A percentile compares a stretch with the other conserved stretches of the same genome.
These are phyloP conservation scores for Pycnomerus fuliginosus DNA, from an alignment of 2,888 invertebrate genomes.

Conservation along the genomic window DNA sequence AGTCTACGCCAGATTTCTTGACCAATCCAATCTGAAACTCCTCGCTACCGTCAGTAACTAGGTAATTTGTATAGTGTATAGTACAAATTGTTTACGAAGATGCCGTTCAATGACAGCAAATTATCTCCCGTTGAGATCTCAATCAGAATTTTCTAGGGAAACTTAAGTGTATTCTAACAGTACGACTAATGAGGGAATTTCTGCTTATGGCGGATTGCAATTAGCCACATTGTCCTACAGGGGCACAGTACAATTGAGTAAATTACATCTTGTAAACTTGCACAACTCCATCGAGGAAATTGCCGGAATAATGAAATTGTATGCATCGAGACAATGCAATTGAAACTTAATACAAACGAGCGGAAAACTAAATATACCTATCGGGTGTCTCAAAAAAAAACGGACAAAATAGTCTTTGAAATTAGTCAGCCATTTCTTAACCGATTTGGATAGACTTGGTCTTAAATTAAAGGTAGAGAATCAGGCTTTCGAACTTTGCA, in stretches of 20 bases:
- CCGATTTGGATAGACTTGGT: no score
- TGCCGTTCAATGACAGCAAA: constrained; percentile 20
- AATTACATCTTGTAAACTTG: constrained; percentile 10
- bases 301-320: constrained; percentile 1
- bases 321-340: no score
- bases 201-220: constrained; percentile 15
- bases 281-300: constrained; percentile 4
- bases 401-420: no score
- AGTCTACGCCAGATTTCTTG: constrained; percentile 21
- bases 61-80: constrained; percentile 19
- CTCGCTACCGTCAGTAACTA: constrained; percentile 21
- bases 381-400: no score
- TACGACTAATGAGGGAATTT: constrained; percentile 12
- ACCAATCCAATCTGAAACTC: constrained; percentile 24
- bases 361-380: no score
- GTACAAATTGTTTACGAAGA: constrained; percentile 21
- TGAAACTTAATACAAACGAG: no score
- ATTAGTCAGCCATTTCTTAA: no score
- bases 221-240: constrained; percentile 12
- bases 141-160: not conserved
- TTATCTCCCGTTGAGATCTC: constrained; percentile 8
- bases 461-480: no score
- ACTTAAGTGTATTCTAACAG: constrained; percentile 5
- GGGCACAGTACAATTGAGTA: constrained; percentile 4
- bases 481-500: no score